Evolutionary conservation across 2,888 invertebrate species (phyloP).

Genomic region (Netelia melanura): DNA sequence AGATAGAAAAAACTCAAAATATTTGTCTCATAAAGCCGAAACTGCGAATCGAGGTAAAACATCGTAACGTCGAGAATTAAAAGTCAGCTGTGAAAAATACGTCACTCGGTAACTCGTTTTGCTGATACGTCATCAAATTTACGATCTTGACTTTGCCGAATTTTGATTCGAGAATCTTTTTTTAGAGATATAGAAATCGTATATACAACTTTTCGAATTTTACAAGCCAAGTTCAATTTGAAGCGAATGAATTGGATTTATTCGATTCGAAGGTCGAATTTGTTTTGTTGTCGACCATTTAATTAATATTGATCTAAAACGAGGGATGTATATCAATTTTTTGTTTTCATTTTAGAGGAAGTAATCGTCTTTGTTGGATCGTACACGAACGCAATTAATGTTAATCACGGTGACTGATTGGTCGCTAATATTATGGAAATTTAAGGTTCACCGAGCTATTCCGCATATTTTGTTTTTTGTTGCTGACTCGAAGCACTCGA

Average conservation of each 20-base stretch:
- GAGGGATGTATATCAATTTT: background rate
- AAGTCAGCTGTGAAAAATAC: constrained; percentile 3
- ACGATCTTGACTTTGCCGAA: background rate
- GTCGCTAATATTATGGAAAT: constrained; percentile 54
- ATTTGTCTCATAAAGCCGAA: background rate
- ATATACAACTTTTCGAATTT: background rate
- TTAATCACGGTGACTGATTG: constrained; percentile 29
- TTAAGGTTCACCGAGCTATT: constrained; percentile 56
- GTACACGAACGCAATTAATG: constrained; percentile 46
- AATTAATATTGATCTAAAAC: background rate
- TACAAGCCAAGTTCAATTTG: background rate
- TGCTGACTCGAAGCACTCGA: constrained; percentile 22
- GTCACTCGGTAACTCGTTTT: background rate
- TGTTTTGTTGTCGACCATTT: background rate
- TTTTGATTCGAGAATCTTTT: background rate
- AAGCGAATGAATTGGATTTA: background rate
- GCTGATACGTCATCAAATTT: background rate
- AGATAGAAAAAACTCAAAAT: background rate
- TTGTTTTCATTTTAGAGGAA: background rate
- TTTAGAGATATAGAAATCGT: background rate
- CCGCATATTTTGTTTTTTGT: constrained; percentile 23
- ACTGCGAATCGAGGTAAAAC: background rate
- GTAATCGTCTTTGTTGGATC: constrained; percentile 6
- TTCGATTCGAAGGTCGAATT: background rate
- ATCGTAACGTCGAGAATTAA: background rate